Conservation (phyloP, 2,797 vertebrate species). For the Moxostoma hubbsi region DNA sequence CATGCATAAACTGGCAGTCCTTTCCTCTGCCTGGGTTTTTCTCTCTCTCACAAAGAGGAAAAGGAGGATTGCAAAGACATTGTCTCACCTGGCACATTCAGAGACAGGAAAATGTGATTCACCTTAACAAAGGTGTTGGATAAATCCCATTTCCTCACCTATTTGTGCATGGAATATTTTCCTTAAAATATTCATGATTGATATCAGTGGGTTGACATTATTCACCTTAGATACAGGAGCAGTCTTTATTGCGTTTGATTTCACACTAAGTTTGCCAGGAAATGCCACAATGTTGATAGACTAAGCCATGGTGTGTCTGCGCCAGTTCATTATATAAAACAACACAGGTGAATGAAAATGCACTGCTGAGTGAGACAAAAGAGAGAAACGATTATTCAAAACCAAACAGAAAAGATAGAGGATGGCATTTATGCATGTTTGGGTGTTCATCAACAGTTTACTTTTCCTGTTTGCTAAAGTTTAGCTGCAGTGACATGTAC, state of each 20-base stretch:
- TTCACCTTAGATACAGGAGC: constrained; percentile 66
- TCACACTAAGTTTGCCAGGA: constrained; percentile 59
- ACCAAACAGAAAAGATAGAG: constrained; percentile 23
- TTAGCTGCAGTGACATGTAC: constrained; percentile 32
- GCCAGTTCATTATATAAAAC: constrained; percentile 64
- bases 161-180: constrained; percentile 67
- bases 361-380: constrained; percentile 13
- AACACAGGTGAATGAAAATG: constrained; percentile 22
- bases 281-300: constrained; percentile 59
- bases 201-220: constrained; percentile 63
- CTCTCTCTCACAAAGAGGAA: constrained; percentile 53
- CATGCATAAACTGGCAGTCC: constrained; percentile 22
- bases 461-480: constrained; percentile 31
- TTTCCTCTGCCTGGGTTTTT: constrained; percentile 4
- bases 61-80: constrained; percentile 24
- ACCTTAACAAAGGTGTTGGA: constrained; percentile 63
- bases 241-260: constrained; percentile 69
- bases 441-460: neutral
- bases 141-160: constrained; percentile 64
- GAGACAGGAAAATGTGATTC: constrained; percentile 61
- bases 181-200: constrained; percentile 74
- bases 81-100: constrained; percentile 61
- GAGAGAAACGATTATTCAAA: constrained; percentile 12
- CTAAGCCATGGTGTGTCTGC: constrained; percentile 53
- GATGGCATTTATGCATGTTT: constrained; percentile 4